phyloP scores from a whole-genome alignment of 2,888 invertebrate species.

The Pandemis corylana region DNA sequence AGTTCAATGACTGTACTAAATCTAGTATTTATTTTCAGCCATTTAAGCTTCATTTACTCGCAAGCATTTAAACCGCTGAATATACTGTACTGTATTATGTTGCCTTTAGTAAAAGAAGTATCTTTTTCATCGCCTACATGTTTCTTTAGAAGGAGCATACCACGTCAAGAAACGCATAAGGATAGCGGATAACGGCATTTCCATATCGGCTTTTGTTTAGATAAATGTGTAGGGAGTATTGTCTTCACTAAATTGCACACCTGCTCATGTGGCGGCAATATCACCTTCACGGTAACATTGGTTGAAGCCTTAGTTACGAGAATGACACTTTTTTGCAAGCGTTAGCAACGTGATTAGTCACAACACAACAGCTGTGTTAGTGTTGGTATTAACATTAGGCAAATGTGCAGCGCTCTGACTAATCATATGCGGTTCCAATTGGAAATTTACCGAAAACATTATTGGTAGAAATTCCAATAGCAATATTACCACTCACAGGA shows the following conservation, averaged over 20 bases:
- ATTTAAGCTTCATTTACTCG: not conserved
- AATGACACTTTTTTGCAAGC: not conserved
- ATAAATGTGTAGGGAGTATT: conserved; percentile 15
- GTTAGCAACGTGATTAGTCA: not conserved
- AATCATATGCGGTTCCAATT: not conserved
- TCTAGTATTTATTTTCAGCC: too few relatives aligned
- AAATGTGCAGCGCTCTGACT: not conserved
- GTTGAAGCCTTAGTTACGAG: not conserved
- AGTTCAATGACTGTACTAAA: not conserved
- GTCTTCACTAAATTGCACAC: not conserved
- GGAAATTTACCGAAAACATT: not conserved
- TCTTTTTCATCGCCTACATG: conserved; percentile 12
- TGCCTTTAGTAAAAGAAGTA: not conserved
- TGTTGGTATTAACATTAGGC: not conserved
- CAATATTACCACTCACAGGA: too few relatives aligned
- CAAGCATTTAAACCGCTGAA: not conserved
- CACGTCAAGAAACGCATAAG: conserved; percentile 3
- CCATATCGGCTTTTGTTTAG: conserved; percentile 14
- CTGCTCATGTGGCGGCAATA: not conserved
- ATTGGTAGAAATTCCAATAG: not conserved
- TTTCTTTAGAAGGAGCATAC: conserved; percentile 6
- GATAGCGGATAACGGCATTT: conserved; percentile 13
- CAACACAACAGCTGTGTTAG: not conserved
- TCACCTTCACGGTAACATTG: conserved; percentile 5
- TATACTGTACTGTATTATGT: not conserved